These are phyloP conservation scores for Menidia beryllina DNA, from an alignment of 2,113 vertebrate genomes.

Conservation along the genomic window DNA sequence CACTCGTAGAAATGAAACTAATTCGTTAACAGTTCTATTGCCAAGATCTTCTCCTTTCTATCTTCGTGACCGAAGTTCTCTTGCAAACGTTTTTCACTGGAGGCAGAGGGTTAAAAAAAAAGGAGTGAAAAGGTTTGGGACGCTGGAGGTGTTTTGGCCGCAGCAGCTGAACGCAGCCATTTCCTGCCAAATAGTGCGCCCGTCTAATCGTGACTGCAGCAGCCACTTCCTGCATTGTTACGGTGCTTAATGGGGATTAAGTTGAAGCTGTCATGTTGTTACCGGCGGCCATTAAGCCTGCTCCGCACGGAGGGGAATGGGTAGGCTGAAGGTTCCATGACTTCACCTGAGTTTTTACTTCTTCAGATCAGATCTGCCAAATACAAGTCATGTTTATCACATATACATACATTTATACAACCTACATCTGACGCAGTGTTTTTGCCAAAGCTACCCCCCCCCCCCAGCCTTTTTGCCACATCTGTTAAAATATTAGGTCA, in stretches of 20 bases:
- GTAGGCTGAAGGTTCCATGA: conserved; percentile 9
- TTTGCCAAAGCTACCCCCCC: not conserved
- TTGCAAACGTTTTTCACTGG: not conserved
- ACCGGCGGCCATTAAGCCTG: conserved; percentile 71
- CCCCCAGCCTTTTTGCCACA: not conserved
- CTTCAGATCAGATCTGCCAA: conserved; percentile 11
- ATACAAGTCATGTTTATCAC: not conserved
- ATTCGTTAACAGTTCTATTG: not conserved
- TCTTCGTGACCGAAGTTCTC: not conserved
- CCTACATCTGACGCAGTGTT: not conserved
- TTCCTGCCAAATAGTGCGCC: conserved; percentile 87
- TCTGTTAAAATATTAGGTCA: not conserved
- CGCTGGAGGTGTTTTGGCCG: conserved; percentile 74
- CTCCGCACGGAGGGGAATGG: conserved; percentile 26
- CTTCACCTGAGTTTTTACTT: conserved; percentile 9
- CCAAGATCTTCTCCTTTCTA: not conserved
- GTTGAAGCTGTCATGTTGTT: conserved; percentile 79
- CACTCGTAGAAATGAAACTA: not conserved
- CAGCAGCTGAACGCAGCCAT: conserved; percentile 70
- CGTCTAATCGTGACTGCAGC: conserved; percentile 77
- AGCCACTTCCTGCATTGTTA: conserved; percentile 85
- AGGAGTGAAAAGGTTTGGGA: conserved; percentile 68
- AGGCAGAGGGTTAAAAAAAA: conserved; percentile 8
- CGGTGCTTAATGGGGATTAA: conserved; percentile 82
- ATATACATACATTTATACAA: not conserved